Base-by-base conservation (phyloP, 2,113 vertebrate genomes). In the Petromus typicus region DNA sequence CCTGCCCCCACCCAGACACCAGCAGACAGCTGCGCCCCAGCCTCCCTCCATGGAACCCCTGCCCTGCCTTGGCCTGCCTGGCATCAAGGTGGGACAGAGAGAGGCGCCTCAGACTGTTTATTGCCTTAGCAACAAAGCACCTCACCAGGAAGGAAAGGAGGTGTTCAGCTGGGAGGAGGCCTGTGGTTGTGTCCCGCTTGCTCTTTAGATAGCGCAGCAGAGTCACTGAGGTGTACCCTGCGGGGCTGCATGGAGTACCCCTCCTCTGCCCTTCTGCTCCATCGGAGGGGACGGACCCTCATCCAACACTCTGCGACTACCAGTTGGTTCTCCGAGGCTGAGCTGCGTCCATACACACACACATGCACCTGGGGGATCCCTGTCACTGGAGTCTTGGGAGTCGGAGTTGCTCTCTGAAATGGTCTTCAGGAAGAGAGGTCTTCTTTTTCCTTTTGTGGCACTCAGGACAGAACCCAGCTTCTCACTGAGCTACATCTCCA, bases 21-120 rank as follows among this genome's bases (percentile, higher is more conserved):
- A 63, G 86, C 95, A 85, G 75, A 87, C 97, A 97, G 97, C 97
- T 97, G 97, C 40, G 2, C 66, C 80, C 93, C 95, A 0, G 32
- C 13, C 59, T 67, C 54, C 80, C 30, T 23, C 90, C 67, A 30
- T 2, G n/a, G 97, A 93, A 59, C 94, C 93, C 75, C 91, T 97
- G 85, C 93, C 92, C 88, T 95, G 90, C 83, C 37, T 94, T 78
- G 85, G 89, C 83, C 95, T 96, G 94, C 37, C 51, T 78, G 82
- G 86, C 94, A 73, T 89, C 12, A 80, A 95, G 92, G 86, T 87
- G 40, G 86, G 66, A 43, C 37, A 37, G 92, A 97, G 87, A 87
- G 64, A 37, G n/a, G 30, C 87, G 34, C 48, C 54, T 79, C 63
- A 48, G 73, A 93, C 48, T 73, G n/a, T n/a, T 54, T 56, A 91